These are phyloP conservation scores for Morelia viridis DNA, from an alignment of 2,797 vertebrate species.

Conservation along the genomic window DNA sequence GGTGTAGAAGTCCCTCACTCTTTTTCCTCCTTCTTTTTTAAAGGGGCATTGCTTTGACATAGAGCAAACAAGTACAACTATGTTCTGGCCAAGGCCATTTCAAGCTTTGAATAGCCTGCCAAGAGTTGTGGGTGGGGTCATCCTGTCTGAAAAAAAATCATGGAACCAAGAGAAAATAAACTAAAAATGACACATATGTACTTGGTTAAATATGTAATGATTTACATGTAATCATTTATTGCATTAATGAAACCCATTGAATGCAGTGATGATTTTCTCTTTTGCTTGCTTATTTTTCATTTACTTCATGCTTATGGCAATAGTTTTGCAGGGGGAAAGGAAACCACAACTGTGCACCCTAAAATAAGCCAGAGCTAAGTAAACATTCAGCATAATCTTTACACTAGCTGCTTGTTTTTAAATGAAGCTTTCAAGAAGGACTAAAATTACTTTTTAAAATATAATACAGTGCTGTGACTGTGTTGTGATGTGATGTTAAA, in stretches of 20 bases:
- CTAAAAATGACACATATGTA: not conserved
- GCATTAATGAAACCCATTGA: not conserved
- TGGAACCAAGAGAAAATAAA: not conserved
- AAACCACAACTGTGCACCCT: not conserved
- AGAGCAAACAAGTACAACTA: not conserved
- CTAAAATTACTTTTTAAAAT: not conserved
- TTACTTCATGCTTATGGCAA: not conserved
- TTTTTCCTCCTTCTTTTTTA: not conserved
- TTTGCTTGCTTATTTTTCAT: not conserved
- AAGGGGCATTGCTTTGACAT: not conserved
- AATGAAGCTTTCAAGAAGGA: not conserved
- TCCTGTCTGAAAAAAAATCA: not conserved
- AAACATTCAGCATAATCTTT: not conserved
- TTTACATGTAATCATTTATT: not conserved
- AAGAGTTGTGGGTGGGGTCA: not conserved
- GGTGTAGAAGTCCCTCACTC: not conserved
- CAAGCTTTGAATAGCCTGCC: not conserved
- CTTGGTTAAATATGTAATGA: not conserved
- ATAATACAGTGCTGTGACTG: not conserved
- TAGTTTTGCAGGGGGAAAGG: not conserved
- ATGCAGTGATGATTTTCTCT: not conserved
- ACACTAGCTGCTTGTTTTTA: not conserved
- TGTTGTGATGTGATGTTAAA: not conserved
- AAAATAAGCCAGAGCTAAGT: not conserved
- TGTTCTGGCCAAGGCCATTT: not conserved